Base-by-base conservation (phyloP, 2,797 vertebrate genomes). In the Salmo trutta region DNA sequence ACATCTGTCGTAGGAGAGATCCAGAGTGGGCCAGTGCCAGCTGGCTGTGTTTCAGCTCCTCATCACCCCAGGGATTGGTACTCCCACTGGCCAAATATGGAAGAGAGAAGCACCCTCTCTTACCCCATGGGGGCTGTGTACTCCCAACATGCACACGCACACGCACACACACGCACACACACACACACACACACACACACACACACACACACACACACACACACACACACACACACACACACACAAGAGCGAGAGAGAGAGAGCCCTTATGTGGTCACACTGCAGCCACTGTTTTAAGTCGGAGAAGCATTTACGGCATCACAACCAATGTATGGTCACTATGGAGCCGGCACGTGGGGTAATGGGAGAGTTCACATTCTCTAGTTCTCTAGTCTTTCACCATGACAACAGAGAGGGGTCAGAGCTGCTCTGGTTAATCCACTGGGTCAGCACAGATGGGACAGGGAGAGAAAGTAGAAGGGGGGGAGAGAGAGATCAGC, bases 41-140 rank as follows among this genome's bases (percentile, higher is more conserved):
- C 88, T 93, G 93, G 92, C 90, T 87, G 80, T 73, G 77, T 84
- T 89, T 93, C 91, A 92, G 84, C 80, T 86, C 83, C 85, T 92
- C 87, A 82, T 75, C 81, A 88, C 85, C 91, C 90, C 85, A 71
- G 89, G 90, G 90, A 93, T 90, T 83, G 85, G 82, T 90, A 90
- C 88, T 93, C 91, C 87, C 91, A 91, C 91, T 91, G 93, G 90
- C 92, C 90, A 91, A 92, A 93, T 92, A 91, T 89, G 91, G 90
- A 91, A 92, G 88, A 90, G 92, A 89, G 68, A 53, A 81, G 73
- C 81, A 89, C 90, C 86, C 89, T 83, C 75, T 77, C 82, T 83
- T 81, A 65, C 69, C 79, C 88, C 88, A 66, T 41, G 71, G 81
- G 83, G 85, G 88, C 80, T 59, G 27, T 31, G 67, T 76, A 59